Evolutionary conservation across 1,140 invertebrate species (phyloP), one percentile per base, ranked within the genome.

Genomic region (Nymphalis io): DNA sequence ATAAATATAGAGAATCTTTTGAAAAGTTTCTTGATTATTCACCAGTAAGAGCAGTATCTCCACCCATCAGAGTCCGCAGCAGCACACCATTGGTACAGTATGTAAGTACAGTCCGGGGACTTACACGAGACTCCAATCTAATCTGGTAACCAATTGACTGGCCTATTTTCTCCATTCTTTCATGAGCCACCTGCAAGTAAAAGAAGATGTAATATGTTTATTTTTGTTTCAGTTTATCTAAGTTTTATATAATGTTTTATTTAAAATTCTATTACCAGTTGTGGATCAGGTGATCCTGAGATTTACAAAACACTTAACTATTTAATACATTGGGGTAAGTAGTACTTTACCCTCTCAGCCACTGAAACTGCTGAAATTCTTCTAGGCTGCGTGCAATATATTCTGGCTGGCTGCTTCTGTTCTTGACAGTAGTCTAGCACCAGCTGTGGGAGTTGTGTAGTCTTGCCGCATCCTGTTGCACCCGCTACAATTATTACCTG

Each of bases 61-160:
- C 95, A 3, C 93, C 93, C 95, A 98, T 97, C 27, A 98, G 90
- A 3, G 96, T 98, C 55, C 97, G 90, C 18, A 98, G 91, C 40
- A 99, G 91, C 16, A 99, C 96, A 2, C 97, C 98, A 89, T 96
- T 97, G 13, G 98, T 99, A 82, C 97, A 98, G 87, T 98, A 99
- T 0, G 96, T 97, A 51, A 98, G 91, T 8, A 97, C 92, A 0
- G 97, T 98, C 80, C 96, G 95, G 0, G 95, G 94, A 51, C 96
- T 96, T 10, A 96, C 93, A 78, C 96, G 93, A 12, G 95, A 96
- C 84, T 98, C 97, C 63, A 98, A 88, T 51, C 97, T 93, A 75
- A 99, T 98, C 87, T 99, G 98, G 89, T 99, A 99, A 11, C 98
- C 98, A 20, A 99, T 95, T 0, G 96, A 96, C 73, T 95, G 94